These are phyloP conservation scores for Cinara cedri DNA, from an alignment of 2,888 invertebrate genomes.

Conservation along the genomic window DNA sequence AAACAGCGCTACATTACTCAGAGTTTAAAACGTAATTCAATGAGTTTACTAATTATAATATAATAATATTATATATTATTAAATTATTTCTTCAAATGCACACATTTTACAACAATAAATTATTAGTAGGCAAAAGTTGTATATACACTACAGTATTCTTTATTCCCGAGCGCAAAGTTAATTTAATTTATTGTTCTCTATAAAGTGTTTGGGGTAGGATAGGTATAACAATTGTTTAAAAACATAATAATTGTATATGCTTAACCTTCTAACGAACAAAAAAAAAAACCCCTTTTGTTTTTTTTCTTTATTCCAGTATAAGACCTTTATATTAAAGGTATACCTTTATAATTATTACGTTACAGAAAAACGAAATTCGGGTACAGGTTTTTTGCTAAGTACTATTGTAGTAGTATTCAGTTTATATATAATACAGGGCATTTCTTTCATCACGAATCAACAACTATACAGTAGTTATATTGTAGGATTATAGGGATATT, in stretches of 20 bases:
- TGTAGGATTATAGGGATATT: too few species aligned
- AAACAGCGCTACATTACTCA: too few species aligned
- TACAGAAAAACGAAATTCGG: neutral
- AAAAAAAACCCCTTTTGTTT: slow-evolving; percentile 4
- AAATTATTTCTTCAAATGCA: too few species aligned
- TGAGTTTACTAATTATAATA: too few species aligned
- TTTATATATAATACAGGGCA: neutral
- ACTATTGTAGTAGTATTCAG: slow-evolving; percentile 16
- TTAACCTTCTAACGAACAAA: neutral
- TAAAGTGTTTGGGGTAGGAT: neutral
- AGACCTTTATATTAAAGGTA: neutral
- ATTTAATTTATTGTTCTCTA: neutral
- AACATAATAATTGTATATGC: neutral
- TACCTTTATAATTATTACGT: neutral
- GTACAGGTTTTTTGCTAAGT: neutral
- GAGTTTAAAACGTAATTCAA: too few species aligned
- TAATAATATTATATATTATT: too few species aligned
- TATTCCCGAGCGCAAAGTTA: neutral
- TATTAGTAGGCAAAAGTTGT: too few species aligned
- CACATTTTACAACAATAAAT: too few species aligned
- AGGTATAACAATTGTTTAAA: neutral
- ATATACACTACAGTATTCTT: too few species aligned
- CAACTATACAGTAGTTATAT: too few species aligned
- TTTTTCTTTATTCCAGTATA: neutral
- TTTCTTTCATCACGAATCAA: too few species aligned